phyloP scores from a whole-genome alignment of 1,140 invertebrate species.

The Drosophila insularis region DNA sequence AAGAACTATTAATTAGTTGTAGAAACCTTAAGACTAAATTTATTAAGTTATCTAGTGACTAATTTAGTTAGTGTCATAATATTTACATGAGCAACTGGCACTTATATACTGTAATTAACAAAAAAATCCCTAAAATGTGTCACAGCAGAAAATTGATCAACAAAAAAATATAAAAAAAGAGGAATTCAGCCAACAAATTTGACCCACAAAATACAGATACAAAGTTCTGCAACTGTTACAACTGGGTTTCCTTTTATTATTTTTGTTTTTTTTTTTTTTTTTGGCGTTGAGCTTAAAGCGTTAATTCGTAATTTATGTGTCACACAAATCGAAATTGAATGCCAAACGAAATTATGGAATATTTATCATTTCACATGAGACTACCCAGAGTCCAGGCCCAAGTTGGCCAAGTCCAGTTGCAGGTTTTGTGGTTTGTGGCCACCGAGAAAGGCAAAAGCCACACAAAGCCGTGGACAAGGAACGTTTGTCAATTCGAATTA shows the following conservation, averaged over 20 bases:
- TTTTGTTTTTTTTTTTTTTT: background rate
- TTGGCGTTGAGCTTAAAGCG: constrained; percentile 74
- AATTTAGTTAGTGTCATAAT: too few relatives aligned
- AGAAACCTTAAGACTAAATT: too few relatives aligned
- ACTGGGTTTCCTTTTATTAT: constrained; percentile 11
- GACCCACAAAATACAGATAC: background rate
- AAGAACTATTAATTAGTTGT: background rate
- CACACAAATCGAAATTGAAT: constrained; percentile 82
- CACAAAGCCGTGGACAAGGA: constrained; percentile 21
- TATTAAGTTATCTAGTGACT: too few relatives aligned
- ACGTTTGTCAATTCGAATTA: constrained; percentile 81
- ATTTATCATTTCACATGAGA: constrained; percentile 78
- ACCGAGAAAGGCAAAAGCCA: constrained; percentile 23
- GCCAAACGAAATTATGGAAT: constrained; percentile 82
- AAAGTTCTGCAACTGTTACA: background rate
- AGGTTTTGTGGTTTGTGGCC: background rate
- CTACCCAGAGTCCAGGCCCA: constrained; percentile 5
- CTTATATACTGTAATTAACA: background rate
- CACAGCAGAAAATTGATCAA: constrained; percentile 42
- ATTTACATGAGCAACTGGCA: background rate
- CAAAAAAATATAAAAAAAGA: constrained; percentile 18
- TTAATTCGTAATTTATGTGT: constrained; percentile 83
- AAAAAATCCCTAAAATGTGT: constrained; percentile 24
- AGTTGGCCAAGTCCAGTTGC: background rate
- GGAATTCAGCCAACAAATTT: constrained; percentile 17